Evolutionary conservation across 1,140 invertebrate genomes (phyloP).

Genomic region (Zelostemma sp.): DNA sequence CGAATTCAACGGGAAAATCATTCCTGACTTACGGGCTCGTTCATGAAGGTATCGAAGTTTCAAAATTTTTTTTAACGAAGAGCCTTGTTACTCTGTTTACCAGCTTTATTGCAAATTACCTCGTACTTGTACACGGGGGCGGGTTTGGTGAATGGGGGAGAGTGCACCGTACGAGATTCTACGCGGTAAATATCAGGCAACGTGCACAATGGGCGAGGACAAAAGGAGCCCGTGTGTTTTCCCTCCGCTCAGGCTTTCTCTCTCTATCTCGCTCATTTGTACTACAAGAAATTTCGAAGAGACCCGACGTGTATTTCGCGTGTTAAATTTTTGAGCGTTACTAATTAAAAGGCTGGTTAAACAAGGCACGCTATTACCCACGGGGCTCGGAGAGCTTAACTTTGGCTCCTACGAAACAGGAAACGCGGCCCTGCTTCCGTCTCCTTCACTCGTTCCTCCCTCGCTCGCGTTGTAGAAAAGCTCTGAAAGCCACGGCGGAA

Average conservation of each 20-base stretch:
- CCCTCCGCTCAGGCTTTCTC: constrained; percentile 9
- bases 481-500: constrained; percentile 54
- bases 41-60: too few relatives aligned
- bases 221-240: constrained; percentile 52
- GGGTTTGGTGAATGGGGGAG: constrained; percentile 3
- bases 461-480: constrained; percentile 21
- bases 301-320: constrained; percentile 60
- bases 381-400: constrained; percentile 37
- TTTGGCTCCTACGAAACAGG: constrained; percentile 12
- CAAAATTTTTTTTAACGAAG: too few relatives aligned
- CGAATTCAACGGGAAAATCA: constrained; percentile 28
- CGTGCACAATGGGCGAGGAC: constrained; percentile 55
- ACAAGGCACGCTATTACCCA: constrained; percentile 64
- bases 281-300: constrained; percentile 22
- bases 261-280: constrained; percentile 18
- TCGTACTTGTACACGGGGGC: not conserved
- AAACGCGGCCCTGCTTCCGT: constrained; percentile 9
- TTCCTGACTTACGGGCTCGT: constrained; percentile 14
- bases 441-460: constrained; percentile 6
- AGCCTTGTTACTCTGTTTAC: too few relatives aligned
- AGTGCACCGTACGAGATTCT: constrained; percentile 23
- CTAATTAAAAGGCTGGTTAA: constrained; percentile 72
- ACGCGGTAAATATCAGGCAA: constrained; percentile 57
- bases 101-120: not conserved
- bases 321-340: constrained; percentile 70